phyloP scores from a whole-genome alignment of 2,113 vertebrate species.

The Zosterops pallidus region DNA sequence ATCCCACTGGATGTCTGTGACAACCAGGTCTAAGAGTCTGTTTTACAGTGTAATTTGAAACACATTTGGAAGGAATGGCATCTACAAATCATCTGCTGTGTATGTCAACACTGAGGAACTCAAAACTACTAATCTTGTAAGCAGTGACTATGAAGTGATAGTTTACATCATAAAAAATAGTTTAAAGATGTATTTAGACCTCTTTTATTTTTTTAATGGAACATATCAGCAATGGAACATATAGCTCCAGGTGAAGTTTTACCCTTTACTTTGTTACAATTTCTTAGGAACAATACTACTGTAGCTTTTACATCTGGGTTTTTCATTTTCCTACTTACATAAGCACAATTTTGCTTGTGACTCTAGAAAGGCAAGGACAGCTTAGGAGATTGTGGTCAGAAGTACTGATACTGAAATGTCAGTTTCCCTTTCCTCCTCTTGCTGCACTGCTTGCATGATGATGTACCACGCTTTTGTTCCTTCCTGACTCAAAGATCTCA shows the following conservation, averaged over 20 bases:
- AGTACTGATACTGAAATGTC: neutral
- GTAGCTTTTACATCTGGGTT: neutral
- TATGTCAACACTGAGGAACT: neutral
- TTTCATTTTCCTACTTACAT: neutral
- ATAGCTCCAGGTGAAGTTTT: neutral
- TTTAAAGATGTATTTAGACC: neutral
- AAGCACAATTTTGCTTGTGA: neutral
- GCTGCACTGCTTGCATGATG: neutral
- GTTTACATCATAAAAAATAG: neutral
- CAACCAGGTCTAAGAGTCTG: neutral
- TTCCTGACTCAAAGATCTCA: neutral
- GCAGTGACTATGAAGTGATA: neutral
- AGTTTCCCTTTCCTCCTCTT: neutral
- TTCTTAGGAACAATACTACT: neutral
- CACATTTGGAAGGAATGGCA: neutral
- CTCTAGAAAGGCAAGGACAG: neutral
- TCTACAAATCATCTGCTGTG: neutral
- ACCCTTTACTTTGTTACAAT: neutral
- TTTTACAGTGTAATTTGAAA: neutral
- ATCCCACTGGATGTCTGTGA: neutral
- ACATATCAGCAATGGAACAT: neutral
- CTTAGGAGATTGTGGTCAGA: neutral
- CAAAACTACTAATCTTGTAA: neutral
- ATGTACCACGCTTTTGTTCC: neutral
- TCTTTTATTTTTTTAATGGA: neutral